A percentile compares a stretch with the other conserved stretches of the same genome.
These are phyloP conservation scores for Crambe crambe DNA, from an alignment of 37 sponge, comb jelly and placozoan genomes.

Conservation along the genomic window DNA sequence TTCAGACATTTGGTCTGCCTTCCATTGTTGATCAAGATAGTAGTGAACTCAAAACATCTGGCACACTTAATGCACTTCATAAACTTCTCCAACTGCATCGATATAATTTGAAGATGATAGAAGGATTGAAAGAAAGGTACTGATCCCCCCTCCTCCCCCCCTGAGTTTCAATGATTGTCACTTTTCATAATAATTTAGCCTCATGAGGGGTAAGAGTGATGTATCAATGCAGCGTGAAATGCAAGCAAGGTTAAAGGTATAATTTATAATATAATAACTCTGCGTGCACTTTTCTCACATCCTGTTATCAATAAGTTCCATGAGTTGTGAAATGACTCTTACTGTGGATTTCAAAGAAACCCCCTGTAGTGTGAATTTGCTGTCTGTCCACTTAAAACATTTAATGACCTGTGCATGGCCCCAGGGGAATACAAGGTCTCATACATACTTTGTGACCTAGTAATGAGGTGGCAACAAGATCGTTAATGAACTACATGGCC, in stretches of 20 bases:
- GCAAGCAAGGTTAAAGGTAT: constrained; percentile 37
- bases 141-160: too few species aligned
- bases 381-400: too few species aligned
- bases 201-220: constrained; percentile 35
- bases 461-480: too few species aligned
- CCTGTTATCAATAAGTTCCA: background rate
- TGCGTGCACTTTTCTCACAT: background rate
- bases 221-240: constrained; percentile 18
- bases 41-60: background rate
- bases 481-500: too few species aligned
- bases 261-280: background rate
- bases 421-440: too few species aligned
- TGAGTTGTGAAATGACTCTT: too few species aligned
- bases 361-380: too few species aligned
- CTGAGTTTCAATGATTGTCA: background rate
- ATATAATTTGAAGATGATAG: constrained; percentile 12
- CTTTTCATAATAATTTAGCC: background rate
- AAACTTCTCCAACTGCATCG: constrained; percentile 41
- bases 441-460: too few species aligned
- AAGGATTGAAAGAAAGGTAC: constrained; percentile 32
- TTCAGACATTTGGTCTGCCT: constrained; percentile 1
- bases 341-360: too few species aligned
- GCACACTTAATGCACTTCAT: background rate
- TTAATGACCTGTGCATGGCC: too few species aligned
- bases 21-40: background rate